Base-by-base conservation (phyloP, 2,888 invertebrate species). In the Tromatobia lineatoria region DNA sequence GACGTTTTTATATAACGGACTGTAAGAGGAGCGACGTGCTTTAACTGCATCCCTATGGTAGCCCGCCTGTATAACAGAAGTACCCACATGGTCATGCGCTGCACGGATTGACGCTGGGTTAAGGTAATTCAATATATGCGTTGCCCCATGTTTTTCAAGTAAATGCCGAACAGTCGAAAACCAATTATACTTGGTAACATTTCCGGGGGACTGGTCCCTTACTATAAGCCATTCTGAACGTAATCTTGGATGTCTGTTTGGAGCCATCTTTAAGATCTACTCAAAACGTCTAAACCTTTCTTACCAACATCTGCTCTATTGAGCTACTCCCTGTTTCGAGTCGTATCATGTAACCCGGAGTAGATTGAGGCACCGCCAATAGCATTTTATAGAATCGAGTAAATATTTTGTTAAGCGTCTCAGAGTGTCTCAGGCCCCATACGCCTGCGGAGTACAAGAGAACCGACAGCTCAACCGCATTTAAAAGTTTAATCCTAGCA, bases 211-310 rank as follows among this genome's bases (percentile, higher is more conserved):
- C 3, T n/a, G 8, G 52, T 69, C 69, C 4, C 20, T n/a, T 29
- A 52, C 34, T 3, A 69, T 34, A 8, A 69, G n/a, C 11, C 50
- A 52, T 34, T 70, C 52, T 18, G 52, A 70, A 13, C 69, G 52
- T 2, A 52, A 52, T 20, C 52, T 29, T 42, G 52, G 20, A 15
- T 25, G 34, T 77, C 77, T 50, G 23, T 67, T 50, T 20, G 18
- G 52, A 1, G 47, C 50, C 67, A 77, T 69, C 8, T 15, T 15
- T 50, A 76, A 23, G 23, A 76, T 76, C 50, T 76, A 3, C n/a
- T 25, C 20, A 61, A 45, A 25, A 29, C 23, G 13, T 29, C 45
- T 2, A 75, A 15, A 18, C 29, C 64, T 64, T 59, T n/a, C 42
- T 64, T 11, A 61, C 29, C 15, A 75, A 20, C 7, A 34, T 11